Evolutionary conservation across 2,113 vertebrate species (phyloP).

Genomic region (Nymphicus hollandicus): DNA sequence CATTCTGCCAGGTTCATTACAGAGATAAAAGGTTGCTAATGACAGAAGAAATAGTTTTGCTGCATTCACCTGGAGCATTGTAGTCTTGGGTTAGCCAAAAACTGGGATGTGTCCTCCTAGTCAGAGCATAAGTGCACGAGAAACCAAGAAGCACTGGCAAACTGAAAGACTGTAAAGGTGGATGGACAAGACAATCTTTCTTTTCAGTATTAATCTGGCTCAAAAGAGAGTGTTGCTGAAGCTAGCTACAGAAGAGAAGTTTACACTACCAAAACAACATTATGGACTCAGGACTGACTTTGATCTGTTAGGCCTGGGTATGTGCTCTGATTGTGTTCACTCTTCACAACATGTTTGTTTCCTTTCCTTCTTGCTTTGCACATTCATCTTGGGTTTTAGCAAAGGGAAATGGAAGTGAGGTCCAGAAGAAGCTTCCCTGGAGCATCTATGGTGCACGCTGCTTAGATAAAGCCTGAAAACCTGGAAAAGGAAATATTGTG

Average conservation of each 20-base stretch:
- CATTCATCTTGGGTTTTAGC: neutral
- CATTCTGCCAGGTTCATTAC: neutral
- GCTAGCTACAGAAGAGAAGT: neutral
- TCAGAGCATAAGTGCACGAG: neutral
- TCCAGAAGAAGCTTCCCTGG: neutral
- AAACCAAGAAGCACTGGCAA: neutral
- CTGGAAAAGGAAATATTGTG: neutral
- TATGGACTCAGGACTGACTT: neutral
- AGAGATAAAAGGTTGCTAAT: neutral
- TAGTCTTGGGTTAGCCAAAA: neutral
- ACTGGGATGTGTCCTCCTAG: neutral
- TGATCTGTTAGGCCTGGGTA: neutral
- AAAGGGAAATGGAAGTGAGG: neutral
- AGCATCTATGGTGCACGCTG: neutral
- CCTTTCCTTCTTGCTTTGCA: neutral
- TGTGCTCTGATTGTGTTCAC: rapidly evolving
- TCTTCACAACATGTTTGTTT: neutral
- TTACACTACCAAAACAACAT: neutral
- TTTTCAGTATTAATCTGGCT: neutral
- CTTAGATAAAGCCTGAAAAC: neutral
- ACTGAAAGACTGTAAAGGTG: neutral
- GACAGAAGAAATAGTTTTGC: neutral
- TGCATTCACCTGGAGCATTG: neutral
- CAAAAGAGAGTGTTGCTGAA: neutral
- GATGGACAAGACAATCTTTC: neutral